Conservation (phyloP, 2,113 vertebrate species). For the Galemys pyrenaicus region DNA sequence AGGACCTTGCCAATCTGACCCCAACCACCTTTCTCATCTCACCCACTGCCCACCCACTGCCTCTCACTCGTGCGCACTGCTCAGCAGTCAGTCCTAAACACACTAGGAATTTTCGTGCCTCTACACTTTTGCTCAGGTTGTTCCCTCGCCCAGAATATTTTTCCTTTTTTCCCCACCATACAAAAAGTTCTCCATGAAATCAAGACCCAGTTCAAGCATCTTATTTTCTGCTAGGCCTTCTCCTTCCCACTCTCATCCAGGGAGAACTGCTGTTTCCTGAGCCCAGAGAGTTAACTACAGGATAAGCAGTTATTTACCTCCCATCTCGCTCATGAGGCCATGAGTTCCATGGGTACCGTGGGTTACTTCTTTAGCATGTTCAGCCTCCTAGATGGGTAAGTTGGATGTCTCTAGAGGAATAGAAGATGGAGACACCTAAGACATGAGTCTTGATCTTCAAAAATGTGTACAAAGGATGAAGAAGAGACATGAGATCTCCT, state of each 20-base stretch:
- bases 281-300: background rate
- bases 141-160: background rate
- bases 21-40: background rate
- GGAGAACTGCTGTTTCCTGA: background rate
- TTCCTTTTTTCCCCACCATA: background rate
- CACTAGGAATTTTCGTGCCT: too few species aligned
- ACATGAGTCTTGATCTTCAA: background rate
- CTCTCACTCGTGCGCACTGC: background rate
- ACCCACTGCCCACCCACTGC: background rate
- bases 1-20: background rate
- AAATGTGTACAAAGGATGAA: background rate
- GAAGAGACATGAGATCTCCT: background rate
- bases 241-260: background rate
- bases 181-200: background rate
- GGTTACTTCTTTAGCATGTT: background rate
- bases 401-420: background rate
- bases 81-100: background rate
- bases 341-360: background rate
- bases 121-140: background rate
- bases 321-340: background rate
- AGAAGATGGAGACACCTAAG: background rate
- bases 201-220: background rate
- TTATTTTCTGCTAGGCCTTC: background rate
- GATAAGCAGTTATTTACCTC: background rate
- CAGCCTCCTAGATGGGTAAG: background rate